Conservation (phyloP, 2,797 vertebrate species). For the Staurois parvus region DNA sequence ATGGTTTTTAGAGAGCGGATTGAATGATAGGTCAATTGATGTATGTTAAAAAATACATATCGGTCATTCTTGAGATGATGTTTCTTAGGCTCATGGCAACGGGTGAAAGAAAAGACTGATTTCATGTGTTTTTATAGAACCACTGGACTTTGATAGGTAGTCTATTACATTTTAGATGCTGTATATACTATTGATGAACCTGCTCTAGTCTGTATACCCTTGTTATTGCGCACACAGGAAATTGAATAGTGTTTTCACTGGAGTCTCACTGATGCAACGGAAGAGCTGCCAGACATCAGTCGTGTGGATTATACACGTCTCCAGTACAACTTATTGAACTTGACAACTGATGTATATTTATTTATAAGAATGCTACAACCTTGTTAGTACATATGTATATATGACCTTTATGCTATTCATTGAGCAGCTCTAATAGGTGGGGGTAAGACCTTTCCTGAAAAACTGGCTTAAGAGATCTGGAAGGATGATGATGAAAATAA, state of each 20-base stretch:
- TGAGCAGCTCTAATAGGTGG: neutral
- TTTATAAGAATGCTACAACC: no score
- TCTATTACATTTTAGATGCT: neutral
- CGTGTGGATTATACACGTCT: neutral
- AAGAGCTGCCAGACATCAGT: neutral
- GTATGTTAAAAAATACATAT: conserved; percentile 43
- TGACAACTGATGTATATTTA: neutral
- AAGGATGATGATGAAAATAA: neutral
- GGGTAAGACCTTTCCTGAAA: neutral
- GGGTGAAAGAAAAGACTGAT: neutral
- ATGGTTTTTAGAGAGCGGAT: conserved; percentile 66
- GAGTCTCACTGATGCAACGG: neutral
- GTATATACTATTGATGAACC: neutral
- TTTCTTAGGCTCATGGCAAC: conserved; percentile 47
- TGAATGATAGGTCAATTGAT: conserved; percentile 41
- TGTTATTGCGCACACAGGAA: neutral
- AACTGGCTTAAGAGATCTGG: neutral
- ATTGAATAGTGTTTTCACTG: neutral
- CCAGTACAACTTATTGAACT: neutral
- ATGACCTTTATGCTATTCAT: neutral
- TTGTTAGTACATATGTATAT: neutral
- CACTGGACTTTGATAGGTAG: neutral
- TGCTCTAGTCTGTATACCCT: no score
- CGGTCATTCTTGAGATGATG: conserved; percentile 40
- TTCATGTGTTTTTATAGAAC: neutral